phyloP scores from a whole-genome alignment of 2,797 vertebrate genomes.

The Geotrypetes seraphini region DNA sequence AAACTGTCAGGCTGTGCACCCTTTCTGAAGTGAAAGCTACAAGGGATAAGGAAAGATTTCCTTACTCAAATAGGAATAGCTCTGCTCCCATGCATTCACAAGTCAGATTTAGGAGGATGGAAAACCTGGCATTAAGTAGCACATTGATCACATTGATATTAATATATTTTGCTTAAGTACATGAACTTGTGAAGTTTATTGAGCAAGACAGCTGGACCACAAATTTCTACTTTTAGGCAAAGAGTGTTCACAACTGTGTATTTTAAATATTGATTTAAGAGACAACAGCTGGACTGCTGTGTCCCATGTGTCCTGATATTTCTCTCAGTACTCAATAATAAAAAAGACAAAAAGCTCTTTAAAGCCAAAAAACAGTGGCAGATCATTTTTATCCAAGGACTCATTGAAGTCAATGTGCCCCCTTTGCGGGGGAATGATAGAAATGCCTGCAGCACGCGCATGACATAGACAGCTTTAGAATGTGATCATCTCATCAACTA shows the following conservation, averaged over 20 bases:
- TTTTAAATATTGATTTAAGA: constrained; percentile 44
- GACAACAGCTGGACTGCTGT: constrained; percentile 17
- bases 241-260: constrained; percentile 4
- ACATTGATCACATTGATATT: constrained; percentile 9
- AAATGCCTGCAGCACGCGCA: constrained; percentile 7
- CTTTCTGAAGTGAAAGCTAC: constrained; percentile 1
- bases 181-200: constrained; percentile 20
- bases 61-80: background rate
- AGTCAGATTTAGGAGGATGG: background rate
- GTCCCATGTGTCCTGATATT: constrained; percentile 20
- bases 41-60: background rate
- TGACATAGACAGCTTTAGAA: constrained; percentile 1
- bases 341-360: background rate
- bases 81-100: constrained; percentile 15
- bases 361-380: constrained; percentile 20
- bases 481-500: constrained; percentile 1
- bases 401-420: constrained; percentile 7
- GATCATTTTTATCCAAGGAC: constrained; percentile 25
- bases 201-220: constrained; percentile 20
- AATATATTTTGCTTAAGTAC: constrained; percentile 6
- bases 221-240: constrained; percentile 12
- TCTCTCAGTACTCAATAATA: constrained; percentile 11
- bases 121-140: constrained; percentile 11
- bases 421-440: constrained; percentile 1
- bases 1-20: background rate